Evolutionary conservation across 2,113 vertebrate species (phyloP).

Genomic region (Nothoprocta pentlandii): DNA sequence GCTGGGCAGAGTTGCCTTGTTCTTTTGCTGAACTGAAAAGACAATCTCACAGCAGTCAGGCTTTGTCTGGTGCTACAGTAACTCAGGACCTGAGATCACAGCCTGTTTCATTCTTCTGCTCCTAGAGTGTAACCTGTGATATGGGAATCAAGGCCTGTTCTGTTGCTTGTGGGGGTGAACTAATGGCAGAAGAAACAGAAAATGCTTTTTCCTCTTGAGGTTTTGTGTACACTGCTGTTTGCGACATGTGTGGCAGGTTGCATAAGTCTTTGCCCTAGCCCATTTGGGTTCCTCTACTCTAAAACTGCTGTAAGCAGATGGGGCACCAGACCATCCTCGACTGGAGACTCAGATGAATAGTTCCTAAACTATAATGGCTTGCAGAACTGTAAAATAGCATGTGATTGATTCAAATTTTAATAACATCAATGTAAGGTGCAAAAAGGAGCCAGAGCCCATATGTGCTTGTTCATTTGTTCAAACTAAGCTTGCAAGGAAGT

Average conservation of each 20-base stretch:
- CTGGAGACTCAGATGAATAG: neutral
- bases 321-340: neutral
- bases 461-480: neutral
- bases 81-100: neutral
- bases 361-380: neutral
- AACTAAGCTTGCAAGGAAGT: neutral
- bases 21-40: neutral
- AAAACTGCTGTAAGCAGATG: neutral
- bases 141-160: neutral
- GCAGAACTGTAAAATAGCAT: neutral
- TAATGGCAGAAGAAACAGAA: neutral
- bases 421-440: neutral
- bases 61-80: neutral
- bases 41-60: neutral
- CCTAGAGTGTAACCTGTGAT: neutral
- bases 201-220: neutral
- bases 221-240: neutral
- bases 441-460: neutral
- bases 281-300: neutral
- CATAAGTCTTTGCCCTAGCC: neutral
- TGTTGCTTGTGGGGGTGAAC: neutral
- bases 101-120: neutral
- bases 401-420: neutral
- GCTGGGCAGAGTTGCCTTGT: neutral
- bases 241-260: neutral